Percentiles rank a stretch among this genome's conserved stretches.
phyloP scores from a whole-genome alignment of 2,113 vertebrate species.

The Phalacrocorax brasilianus region DNA sequence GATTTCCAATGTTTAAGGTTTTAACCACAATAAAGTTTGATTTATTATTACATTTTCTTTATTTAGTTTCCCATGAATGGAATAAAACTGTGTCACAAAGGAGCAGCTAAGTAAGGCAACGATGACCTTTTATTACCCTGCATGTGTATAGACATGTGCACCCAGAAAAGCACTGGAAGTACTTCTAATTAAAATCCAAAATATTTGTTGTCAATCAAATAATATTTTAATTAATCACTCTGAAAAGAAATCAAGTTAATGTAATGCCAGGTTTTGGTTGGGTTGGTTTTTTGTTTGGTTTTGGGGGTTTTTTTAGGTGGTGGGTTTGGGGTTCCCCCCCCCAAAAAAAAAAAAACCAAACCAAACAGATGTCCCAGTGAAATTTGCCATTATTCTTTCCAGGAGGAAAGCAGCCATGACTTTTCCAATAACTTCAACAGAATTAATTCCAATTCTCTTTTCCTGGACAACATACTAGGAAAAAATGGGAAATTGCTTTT shows the following conservation, averaged over 20 bases:
- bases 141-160: neutral
- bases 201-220: neutral
- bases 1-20: conserved; percentile 22
- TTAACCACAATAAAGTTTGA: conserved; percentile 22
- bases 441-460: conserved; percentile 2
- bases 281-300: too few species aligned
- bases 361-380: conserved; percentile 5
- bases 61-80: neutral
- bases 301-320: too few species aligned
- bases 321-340: too few species aligned
- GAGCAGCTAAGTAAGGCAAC: neutral
- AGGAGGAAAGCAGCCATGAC: neutral
- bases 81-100: conserved; percentile 4
- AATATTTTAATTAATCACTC: neutral
- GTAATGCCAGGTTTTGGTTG: neutral
- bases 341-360: neutral
- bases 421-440: conserved; percentile 47
- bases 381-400: conserved; percentile 42
- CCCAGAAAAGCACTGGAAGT: neutral
- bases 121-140: neutral
- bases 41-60: conserved; percentile 1
- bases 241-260: neutral
- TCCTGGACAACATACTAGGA: conserved; percentile 42
- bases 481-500: conserved; percentile 18
- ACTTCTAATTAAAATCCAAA: conserved; percentile 3